phyloP scores from a whole-genome alignment of 2,797 vertebrate genomes.

The Eutrigla gurnardus region DNA sequence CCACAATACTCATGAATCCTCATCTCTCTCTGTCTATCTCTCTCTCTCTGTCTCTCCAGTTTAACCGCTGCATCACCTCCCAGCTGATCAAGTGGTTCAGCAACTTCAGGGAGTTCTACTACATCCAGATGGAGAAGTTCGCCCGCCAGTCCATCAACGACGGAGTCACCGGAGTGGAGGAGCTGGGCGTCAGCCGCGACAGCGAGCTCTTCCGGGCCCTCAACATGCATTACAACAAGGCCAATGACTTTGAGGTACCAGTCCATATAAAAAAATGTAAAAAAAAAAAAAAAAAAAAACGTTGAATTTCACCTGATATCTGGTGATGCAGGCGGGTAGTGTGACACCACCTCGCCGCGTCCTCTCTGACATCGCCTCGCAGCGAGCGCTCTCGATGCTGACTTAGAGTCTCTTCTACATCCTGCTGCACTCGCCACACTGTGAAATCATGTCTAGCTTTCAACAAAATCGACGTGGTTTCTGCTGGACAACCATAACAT shows the following conservation, averaged over 20 bases:
- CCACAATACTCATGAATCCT: neutral
- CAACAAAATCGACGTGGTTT: neutral
- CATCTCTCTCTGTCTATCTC: slow-evolving; percentile 46
- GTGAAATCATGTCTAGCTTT: neutral
- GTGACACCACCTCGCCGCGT: slow-evolving; percentile 56
- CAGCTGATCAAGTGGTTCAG: slow-evolving; percentile 99
- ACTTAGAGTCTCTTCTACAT: slow-evolving; percentile 51
- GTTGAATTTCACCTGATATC: slow-evolving; percentile 51
- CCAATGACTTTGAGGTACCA: slow-evolving; percentile 98
- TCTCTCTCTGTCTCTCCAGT: slow-evolving; percentile 83
- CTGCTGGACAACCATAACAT: neutral
- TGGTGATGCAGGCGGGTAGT: slow-evolving; percentile 45
- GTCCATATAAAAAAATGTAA: neutral
- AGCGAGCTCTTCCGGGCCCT: slow-evolving; percentile 98
- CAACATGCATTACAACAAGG: slow-evolving; percentile 99
- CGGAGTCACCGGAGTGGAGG: slow-evolving; percentile 92
- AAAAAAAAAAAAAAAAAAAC: slow-evolving; percentile 16
- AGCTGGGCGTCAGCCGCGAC: slow-evolving; percentile 96
- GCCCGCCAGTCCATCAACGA: slow-evolving; percentile 98
- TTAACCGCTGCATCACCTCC: slow-evolving; percentile 99
- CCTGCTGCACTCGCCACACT: slow-evolving; percentile 22
- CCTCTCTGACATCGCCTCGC: slow-evolving; percentile 45
- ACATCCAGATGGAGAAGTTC: slow-evolving; percentile 99
- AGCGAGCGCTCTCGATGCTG: slow-evolving; percentile 36
- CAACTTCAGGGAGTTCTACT: slow-evolving; percentile 99